Evolutionary conservation across 1,140 invertebrate genomes (phyloP).

Genomic region (Drosophila seguyi): DNA sequence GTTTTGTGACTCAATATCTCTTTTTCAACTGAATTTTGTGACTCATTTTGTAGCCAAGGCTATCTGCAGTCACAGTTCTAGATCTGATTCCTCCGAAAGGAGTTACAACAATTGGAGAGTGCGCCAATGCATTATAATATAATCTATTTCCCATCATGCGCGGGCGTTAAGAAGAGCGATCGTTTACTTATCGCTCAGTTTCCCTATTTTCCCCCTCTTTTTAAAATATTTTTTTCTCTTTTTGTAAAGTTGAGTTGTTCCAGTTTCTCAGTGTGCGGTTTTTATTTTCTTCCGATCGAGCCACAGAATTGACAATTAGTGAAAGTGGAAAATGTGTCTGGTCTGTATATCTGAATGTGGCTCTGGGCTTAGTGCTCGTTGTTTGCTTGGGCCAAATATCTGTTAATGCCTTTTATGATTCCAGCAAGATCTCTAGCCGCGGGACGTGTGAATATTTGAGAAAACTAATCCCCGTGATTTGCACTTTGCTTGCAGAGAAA

Average conservation of each 20-base stretch:
- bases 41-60: background rate
- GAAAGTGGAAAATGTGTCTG: constrained; percentile 72
- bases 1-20: background rate
- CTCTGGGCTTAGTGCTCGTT: constrained; percentile 35
- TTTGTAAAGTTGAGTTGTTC: constrained; percentile 36
- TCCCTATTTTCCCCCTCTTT: constrained; percentile 1
- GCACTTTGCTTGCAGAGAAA: constrained; percentile 47
- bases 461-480: constrained; percentile 53
- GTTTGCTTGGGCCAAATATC: constrained; percentile 60
- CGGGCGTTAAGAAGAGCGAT: constrained; percentile 37
- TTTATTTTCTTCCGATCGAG: constrained; percentile 60
- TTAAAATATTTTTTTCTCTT: background rate
- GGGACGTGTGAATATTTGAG: constrained; percentile 70
- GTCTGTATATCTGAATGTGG: constrained; percentile 23
- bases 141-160: constrained; percentile 21
- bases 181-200: constrained; percentile 37
- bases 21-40: background rate
- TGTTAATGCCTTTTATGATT: constrained; percentile 54
- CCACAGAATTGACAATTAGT: constrained; percentile 78
- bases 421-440: constrained; percentile 23
- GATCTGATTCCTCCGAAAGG: background rate
- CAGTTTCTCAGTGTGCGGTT: constrained; percentile 64
- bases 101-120: background rate
- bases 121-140: constrained; percentile 20
- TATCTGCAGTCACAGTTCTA: background rate